Conservation (phyloP, 2,888 invertebrate genomes). For the Cheilosia urbana region DNA sequence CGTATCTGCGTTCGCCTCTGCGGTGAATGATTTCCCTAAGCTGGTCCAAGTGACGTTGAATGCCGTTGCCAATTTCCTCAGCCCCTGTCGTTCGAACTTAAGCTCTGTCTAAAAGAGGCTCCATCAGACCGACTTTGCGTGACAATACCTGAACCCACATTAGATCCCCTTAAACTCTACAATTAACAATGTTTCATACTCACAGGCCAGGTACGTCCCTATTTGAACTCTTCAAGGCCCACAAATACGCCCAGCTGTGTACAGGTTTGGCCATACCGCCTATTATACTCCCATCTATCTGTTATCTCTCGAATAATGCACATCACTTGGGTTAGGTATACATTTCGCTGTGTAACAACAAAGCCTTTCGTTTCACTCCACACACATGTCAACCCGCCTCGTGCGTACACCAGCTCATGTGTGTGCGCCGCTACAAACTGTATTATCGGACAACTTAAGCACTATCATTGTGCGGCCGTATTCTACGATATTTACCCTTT, state of each 20-base stretch:
- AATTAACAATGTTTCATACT: not conserved
- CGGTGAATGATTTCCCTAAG: no score
- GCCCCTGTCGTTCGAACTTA: no score
- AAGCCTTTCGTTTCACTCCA: conserved; percentile 39
- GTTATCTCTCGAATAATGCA: conserved; percentile 23
- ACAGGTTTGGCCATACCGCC: not conserved
- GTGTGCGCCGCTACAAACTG: conserved; percentile 21
- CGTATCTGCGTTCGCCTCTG: no score
- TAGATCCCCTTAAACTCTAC: not conserved
- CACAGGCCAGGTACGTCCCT: not conserved
- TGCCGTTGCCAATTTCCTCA: no score
- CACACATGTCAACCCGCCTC: not conserved
- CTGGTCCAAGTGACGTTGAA: no score
- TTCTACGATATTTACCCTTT: conserved; percentile 55
- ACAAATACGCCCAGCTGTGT: not conserved
- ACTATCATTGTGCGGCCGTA: conserved; percentile 52
- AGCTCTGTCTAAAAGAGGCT: no score
- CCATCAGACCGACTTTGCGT: no score
- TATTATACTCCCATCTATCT: not conserved
- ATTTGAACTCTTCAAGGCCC: conserved; percentile 3
- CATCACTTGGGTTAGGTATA: not conserved
- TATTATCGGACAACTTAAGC: conserved; percentile 40
- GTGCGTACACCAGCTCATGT: not conserved
- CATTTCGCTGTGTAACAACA: conserved; percentile 2
- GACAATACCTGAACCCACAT: no score